Base-by-base conservation (phyloP, 2,797 vertebrate species). In the Vipera latastei region DNA sequence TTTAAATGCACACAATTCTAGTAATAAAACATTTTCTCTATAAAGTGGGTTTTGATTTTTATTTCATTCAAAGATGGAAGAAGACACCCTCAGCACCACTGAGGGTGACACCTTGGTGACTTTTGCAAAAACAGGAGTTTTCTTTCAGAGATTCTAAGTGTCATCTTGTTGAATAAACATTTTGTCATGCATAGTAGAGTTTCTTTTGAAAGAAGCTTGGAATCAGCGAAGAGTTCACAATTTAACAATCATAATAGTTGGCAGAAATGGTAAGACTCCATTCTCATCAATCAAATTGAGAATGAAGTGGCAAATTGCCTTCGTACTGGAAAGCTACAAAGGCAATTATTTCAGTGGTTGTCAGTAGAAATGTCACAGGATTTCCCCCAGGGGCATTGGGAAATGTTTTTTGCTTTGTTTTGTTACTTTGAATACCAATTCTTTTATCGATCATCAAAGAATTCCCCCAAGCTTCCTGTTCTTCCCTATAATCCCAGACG, bases 241-340 rank as follows among this genome's bases (percentile, higher is more conserved):
- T 28, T 95, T 94, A 93, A 95, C 96, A 96, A 95, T 95, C 96
- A 90, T 95, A 93, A 26, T 91, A 83, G 97, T 97, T 93, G 95
- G 95, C 89, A 86, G 96, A 95, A 95, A 92, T 96, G 94, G 96
- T 95, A 94, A 96, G 94, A 97, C 92, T 94, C 90, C 61, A 92
- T 90, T 93, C 97, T 97, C 97, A 97, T 98, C 97, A 97, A 97
- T 98, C 97, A 98, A 95, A n/a, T 97, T 97, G 97, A 97, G 97
- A 98, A 98, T 96, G 97, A 98, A 97, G 97, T 97, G 98, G 98
- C 98, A 98, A 98, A 98, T 98, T 97, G 97, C 97, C 97, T 97
- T 97, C 96, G 97, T 97, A 97, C 96, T 96, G 97, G 96, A 97
- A 96, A 83, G 86, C 96, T 96, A 97, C 97, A 97, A 97, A 97